Percentiles rank a stretch among this genome's conserved stretches.
Conservation (phyloP, 2,113 vertebrate species). For the Callospermophilus lateralis region DNA sequence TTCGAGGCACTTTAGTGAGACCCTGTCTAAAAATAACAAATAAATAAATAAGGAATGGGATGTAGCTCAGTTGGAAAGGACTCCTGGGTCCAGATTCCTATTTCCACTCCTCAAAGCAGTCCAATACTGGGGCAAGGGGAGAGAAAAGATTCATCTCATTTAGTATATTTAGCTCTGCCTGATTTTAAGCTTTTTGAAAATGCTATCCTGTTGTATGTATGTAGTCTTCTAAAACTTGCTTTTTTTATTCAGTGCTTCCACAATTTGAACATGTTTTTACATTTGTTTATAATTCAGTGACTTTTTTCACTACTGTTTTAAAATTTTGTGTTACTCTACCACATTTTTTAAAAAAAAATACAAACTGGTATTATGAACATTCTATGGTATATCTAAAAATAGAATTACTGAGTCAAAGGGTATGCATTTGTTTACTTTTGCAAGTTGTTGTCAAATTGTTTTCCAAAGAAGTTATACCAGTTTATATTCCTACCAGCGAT, state of each 20-base stretch:
- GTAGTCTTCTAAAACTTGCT: conserved; percentile 24
- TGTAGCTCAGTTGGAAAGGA: no score
- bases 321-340: conserved; percentile 45
- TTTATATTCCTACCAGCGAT: background rate
- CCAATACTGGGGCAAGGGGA: no score
- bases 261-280: background rate
- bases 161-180: conserved; percentile 37
- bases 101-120: no score
- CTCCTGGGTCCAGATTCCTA: no score
- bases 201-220: background rate
- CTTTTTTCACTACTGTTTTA: conserved; percentile 25
- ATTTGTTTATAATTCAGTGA: conserved; percentile 43
- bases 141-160: background rate
- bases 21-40: no score
- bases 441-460: conserved; percentile 49
- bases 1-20: no score
- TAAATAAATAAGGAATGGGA: no score
- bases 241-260: conserved; percentile 20
- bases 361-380: conserved; percentile 1
- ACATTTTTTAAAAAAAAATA: background rate
- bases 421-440: conserved; percentile 47
- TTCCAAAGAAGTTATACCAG: conserved; percentile 21
- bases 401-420: conserved; percentile 36
- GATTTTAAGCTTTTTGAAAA: conserved; percentile 59
- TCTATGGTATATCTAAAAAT: conserved; percentile 59